phyloP scores from a whole-genome alignment of 2,888 invertebrate species.

The Parnassius mnemosyne region DNA sequence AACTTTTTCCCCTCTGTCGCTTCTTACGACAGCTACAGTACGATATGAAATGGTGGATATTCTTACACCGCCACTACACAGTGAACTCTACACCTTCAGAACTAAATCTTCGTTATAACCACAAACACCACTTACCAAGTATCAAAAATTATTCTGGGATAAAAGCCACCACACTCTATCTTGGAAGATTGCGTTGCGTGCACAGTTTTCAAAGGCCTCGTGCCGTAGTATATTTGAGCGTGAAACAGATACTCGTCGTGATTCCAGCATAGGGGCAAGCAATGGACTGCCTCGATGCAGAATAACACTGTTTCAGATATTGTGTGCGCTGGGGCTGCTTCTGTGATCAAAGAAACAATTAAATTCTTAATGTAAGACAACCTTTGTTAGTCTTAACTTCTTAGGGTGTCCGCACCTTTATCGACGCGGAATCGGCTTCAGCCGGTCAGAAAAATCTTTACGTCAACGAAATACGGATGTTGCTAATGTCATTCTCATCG shows the following conservation, averaged over 20 bases:
- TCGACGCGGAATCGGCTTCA: too few relatives aligned
- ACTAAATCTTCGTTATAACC: too few relatives aligned
- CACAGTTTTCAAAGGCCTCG: slow-evolving; percentile 85
- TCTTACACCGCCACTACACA: too few relatives aligned
- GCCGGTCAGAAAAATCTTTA: too few relatives aligned
- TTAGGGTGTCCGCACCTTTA: too few relatives aligned
- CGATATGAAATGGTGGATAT: too few relatives aligned
- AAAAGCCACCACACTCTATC: slow-evolving; percentile 85
- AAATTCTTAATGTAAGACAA: not conserved
- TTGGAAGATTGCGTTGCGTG: slow-evolving; percentile 86
- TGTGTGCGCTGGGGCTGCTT: slow-evolving; percentile 84
- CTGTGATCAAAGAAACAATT: slow-evolving; percentile 58
- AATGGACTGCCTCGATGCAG: slow-evolving; percentile 90
- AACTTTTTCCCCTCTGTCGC: too few relatives aligned
- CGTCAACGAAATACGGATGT: too few relatives aligned
- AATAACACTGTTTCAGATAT: slow-evolving; percentile 88
- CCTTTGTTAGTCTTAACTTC: too few relatives aligned
- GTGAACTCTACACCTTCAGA: too few relatives aligned
- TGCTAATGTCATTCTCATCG: too few relatives aligned
- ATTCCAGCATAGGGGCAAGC: slow-evolving; percentile 87
- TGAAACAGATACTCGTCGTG: slow-evolving; percentile 92
- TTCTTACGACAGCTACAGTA: too few relatives aligned
- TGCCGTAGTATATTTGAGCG: slow-evolving; percentile 94
- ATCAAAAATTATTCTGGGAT: slow-evolving; percentile 91
- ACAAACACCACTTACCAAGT: slow-evolving; percentile 83